Evolutionary conservation across 2,113 vertebrate genomes (phyloP), one percentile per base, ranked within the genome.

Genomic region (Antidorcas marsupialis): DNA sequence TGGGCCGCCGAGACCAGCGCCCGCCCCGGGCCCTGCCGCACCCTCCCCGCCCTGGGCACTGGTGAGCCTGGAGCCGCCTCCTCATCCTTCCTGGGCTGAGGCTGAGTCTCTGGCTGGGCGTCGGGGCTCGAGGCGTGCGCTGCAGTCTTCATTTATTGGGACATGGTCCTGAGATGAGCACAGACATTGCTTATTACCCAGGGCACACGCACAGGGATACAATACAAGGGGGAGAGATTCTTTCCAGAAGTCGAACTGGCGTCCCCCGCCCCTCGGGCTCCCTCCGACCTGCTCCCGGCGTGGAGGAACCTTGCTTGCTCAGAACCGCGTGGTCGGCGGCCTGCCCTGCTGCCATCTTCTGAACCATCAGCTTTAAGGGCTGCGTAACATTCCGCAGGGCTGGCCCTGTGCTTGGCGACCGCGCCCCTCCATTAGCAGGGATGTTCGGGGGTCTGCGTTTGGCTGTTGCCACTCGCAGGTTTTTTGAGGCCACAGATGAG

Each of bases 31-130:
- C 28, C 57, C 17, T 1, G 14, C 19, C 98, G 98, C 97, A 99
- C 99, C 99, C 99, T 99, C 74, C 98, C 94, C 30, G 98, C 98
- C 55, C 50, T 76, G 83, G 98, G 50, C 97, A 98, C 98, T 94
- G 98, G 97, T 2, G 98, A 98, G 94, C 97, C 96, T 90, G 98
- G 98, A 67, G 91, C 12, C 3, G 99, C 97, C 94, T 98, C 99
- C 97, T 99, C 99, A 98, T 99, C 93, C 97, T 98, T 97, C 27
- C 98, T 98, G 78, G 95, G 4, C 74, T 9, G 53, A 10, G 0
- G 89, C 0, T 0, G 36, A 0, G 62, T 36, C 74, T 84, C 84
- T 3, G 93, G 95, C 62, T 0, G 52, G 85, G 92, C 19, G 52
- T 62, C 0, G 0, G 83, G 90, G 92, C 36, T 30, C 36, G 6